Conservation (phyloP, 2,113 vertebrate species). For the Ailuropoda melanoleuca region DNA sequence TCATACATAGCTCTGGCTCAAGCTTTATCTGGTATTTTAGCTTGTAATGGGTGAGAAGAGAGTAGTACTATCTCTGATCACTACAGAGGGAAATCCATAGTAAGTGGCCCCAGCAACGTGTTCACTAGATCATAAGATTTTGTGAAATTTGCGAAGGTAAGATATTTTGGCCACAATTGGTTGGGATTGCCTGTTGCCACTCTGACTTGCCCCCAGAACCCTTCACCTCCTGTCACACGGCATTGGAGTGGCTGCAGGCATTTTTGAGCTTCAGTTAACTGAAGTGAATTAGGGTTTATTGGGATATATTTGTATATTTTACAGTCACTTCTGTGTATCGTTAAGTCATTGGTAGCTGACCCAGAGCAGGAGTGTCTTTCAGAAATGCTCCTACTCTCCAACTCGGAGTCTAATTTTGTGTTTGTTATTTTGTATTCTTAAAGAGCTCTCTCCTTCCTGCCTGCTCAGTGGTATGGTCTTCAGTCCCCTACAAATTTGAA, state of each 20-base stretch:
- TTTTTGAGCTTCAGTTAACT: neutral
- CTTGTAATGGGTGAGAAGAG: neutral
- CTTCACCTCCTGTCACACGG: neutral
- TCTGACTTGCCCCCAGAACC: neutral
- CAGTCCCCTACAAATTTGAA: neutral
- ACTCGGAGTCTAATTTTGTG: neutral
- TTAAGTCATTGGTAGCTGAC: neutral
- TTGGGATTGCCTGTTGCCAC: neutral
- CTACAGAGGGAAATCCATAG: neutral
- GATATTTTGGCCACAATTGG: neutral
- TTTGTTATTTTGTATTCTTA: neutral
- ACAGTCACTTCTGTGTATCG: neutral
- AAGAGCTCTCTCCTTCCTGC: neutral
- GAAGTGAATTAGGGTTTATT: neutral
- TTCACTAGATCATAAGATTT: neutral
- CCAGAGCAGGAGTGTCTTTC: neutral
- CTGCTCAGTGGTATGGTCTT: neutral
- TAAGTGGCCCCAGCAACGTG: neutral
- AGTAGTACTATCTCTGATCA: neutral
- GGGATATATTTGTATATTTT: slow-evolving; percentile 1
- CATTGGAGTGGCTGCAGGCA: neutral
- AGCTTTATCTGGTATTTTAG: neutral
- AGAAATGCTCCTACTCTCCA: neutral
- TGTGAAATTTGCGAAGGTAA: neutral
- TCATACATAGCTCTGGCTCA: neutral